Base-by-base conservation (phyloP, 2,797 vertebrate genomes). In the Dromococcyx pavoninus region DNA sequence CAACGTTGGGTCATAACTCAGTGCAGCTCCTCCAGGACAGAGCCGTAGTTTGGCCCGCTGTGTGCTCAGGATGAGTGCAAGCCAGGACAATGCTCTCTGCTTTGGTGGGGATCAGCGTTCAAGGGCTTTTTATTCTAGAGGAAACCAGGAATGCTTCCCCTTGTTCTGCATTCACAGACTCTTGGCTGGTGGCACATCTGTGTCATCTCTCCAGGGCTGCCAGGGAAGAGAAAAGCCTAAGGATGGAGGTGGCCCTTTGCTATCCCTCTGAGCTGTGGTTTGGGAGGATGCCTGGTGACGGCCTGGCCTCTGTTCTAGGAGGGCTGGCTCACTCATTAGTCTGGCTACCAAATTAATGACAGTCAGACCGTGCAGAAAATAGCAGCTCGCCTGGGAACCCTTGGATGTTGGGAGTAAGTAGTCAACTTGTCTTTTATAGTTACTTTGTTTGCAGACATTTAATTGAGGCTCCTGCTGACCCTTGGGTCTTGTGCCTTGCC, bases 31-130 rank as follows among this genome's bases (percentile, higher is more conserved):
- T 58, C 23, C 0, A 46, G 74, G 50, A 46, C 0, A 3, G 44
- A 57, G 69, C 50, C 0, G 3, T 10, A 5, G 25, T 19, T 28
- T 0, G 1, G n/a, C 54, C 39, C 1, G 13, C 43, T 28, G 24
- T 14, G 50, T 22, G 53, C 46, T n/a, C 28, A 4, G 53, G 3
- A 8, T 0, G 6, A 53, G n/a, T 3, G 22, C 17, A 4, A 54
- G 65, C 60, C 79, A 9, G 41, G 43, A 18, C 0, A 18, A 28
- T 46, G 48, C 65, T 76, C 79, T 51, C 62, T 35, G 1, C 71
- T 13, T 37, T 19, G 32, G 48, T 67, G 54, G 64, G 70, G 71
- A 46, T 57, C 80, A 28, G 33, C 2, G 0, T 33, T 37, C 30
- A 12, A 61, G 32, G 67, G 53, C 28, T 79, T 58, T 28, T 65